phyloP scores from a whole-genome alignment of 2,888 invertebrate genomes.

The Aleiodes testaceus region DNA sequence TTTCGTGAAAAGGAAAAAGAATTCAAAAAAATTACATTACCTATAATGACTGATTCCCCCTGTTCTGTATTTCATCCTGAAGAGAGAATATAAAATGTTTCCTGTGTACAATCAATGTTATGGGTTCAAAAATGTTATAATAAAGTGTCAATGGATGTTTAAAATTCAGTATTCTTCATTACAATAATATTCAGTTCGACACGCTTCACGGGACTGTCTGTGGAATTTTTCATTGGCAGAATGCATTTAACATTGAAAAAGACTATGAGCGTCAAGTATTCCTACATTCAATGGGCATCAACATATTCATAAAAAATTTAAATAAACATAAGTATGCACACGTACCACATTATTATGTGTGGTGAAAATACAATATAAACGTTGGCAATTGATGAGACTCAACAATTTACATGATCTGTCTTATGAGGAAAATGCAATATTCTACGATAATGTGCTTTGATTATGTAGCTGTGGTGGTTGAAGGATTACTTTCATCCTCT shows the following conservation, averaged over 20 bases:
- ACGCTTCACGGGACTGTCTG: not conserved
- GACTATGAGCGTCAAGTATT: not conserved
- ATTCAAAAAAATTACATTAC: too few relatives aligned
- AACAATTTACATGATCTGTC: not conserved
- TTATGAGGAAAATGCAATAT: too few relatives aligned
- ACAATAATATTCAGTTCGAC: too few relatives aligned
- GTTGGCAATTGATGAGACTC: not conserved
- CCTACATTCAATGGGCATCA: not conserved
- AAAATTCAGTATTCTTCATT: constrained; percentile 40
- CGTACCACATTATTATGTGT: not conserved
- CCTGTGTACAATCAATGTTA: constrained; percentile 63
- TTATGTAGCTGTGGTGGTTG: constrained; percentile 48
- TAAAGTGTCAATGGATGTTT: constrained; percentile 68
- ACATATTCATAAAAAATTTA: constrained; percentile 6
- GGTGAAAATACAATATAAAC: not conserved
- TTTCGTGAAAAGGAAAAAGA: too few relatives aligned
- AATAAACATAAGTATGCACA: constrained; percentile 10
- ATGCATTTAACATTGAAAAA: not conserved
- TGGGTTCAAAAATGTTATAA: constrained; percentile 63
- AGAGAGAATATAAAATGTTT: constrained; percentile 45
- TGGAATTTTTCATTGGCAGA: not conserved
- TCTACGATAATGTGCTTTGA: not conserved
- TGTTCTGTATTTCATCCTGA: too few relatives aligned
- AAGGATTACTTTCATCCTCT: constrained; percentile 59
- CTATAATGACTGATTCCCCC: too few relatives aligned